A percentile compares a stretch with the other conserved stretches of the same genome.
Evolutionary conservation across 92 coral and sea anemone species (phyloP).

Genomic region (Palythoa grandiflora): DNA sequence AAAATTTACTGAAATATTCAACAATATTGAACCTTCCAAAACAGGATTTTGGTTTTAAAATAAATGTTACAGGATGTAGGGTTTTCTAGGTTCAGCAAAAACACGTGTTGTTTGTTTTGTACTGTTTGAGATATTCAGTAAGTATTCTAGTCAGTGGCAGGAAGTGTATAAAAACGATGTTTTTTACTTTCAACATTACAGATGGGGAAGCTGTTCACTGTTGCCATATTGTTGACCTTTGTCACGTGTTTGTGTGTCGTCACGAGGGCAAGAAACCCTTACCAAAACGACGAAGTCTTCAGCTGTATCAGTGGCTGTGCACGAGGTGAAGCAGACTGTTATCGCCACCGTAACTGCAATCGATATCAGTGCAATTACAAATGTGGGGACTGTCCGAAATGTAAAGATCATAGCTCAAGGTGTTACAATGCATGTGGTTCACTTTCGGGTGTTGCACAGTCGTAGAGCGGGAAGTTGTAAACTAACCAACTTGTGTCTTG

Average conservation of each 20-base stretch:
- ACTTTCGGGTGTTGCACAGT: background rate
- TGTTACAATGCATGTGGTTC: background rate
- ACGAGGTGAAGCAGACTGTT: background rate
- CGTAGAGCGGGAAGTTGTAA: too few species aligned
- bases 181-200: background rate
- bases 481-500: too few species aligned
- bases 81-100: too few species aligned
- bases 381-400: background rate
- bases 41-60: too few species aligned
- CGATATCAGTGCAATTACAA: background rate
- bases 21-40: too few species aligned
- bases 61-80: too few species aligned
- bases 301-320: background rate
- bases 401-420: background rate
- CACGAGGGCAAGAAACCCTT: background rate
- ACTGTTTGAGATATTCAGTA: too few species aligned
- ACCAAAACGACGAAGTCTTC: background rate
- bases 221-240: background rate
- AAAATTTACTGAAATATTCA: too few species aligned
- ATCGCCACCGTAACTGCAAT: background rate
- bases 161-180: too few species aligned
- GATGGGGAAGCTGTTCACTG: background rate
- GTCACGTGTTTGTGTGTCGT: background rate
- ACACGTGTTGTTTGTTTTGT: too few species aligned
- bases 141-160: too few species aligned